Percentiles rank a stretch among this genome's conserved stretches.
These are phyloP conservation scores for Brachionus koreanus DNA, from an alignment of 1,140 invertebrate species.

Conservation along the genomic window DNA sequence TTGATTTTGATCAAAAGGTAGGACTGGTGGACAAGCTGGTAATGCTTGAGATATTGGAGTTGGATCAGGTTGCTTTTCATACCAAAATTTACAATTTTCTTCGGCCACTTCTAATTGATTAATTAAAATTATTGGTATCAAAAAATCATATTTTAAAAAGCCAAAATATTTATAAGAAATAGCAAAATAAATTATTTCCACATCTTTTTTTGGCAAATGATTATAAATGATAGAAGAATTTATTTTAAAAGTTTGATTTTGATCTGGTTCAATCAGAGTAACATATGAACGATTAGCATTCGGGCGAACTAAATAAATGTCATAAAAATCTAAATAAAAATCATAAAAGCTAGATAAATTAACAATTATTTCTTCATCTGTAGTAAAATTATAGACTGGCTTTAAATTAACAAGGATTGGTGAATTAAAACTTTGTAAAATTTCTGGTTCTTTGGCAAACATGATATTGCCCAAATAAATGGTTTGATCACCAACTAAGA, in stretches of 20 bases:
- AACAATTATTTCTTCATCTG: not conserved
- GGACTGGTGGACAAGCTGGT: not conserved
- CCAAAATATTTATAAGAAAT: not conserved
- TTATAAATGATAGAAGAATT: not conserved
- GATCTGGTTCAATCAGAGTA: not conserved
- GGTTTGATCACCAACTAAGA: not conserved
- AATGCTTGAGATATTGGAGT: not conserved
- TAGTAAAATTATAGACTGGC: not conserved
- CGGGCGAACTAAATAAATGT: not conserved
- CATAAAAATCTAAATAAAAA: not conserved
- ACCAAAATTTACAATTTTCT: not conserved
- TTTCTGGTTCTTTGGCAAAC: not conserved
- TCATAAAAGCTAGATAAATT: not conserved
- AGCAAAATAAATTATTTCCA: not conserved
- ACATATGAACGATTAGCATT: not conserved
- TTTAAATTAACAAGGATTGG: not conserved
- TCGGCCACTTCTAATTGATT: not conserved
- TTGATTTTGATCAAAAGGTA: not conserved
- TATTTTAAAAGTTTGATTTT: not conserved
- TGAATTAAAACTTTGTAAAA: not conserved
- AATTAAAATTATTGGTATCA: not conserved
- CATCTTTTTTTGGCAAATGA: not conserved
- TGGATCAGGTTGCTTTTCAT: not conserved
- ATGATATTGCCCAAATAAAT: not conserved
- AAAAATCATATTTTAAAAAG: not conserved